These are phyloP conservation scores for Rostratula benghalensis DNA, from an alignment of 2,113 vertebrate species.

Conservation along the genomic window DNA sequence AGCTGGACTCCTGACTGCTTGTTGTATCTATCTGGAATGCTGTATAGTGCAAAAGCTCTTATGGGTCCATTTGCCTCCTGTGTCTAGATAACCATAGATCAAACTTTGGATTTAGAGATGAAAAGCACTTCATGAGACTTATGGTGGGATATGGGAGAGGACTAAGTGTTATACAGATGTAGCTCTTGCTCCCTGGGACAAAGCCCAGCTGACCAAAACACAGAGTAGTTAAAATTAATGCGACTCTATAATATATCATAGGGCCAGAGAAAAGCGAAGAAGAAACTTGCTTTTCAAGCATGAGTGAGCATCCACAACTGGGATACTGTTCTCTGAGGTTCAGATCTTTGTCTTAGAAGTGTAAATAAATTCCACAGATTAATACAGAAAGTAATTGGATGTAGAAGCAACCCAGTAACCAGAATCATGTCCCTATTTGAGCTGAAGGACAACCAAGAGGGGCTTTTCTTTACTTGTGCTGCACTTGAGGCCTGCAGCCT, in stretches of 20 bases:
- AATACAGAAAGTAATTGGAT: not conserved
- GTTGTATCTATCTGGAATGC: not conserved
- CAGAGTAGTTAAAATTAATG: not conserved
- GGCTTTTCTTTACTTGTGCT: not conserved
- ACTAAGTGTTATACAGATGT: not conserved
- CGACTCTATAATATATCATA: not conserved
- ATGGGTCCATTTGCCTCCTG: not conserved
- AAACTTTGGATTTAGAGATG: not conserved
- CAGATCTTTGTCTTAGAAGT: not conserved
- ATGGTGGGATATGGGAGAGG: not conserved
- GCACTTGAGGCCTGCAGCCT: not conserved
- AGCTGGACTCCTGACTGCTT: not conserved
- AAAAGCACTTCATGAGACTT: not conserved
- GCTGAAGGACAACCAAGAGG: not conserved
- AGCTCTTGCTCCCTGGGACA: not conserved
- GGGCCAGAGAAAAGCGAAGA: not conserved
- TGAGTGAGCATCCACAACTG: not conserved
- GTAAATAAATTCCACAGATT: not conserved
- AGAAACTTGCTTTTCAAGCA: not conserved
- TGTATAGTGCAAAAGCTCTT: not conserved
- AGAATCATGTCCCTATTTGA: not conserved
- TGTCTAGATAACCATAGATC: not conserved
- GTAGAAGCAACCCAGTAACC: not conserved
- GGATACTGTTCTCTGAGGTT: not conserved
- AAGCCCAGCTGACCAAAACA: not conserved